phyloP scores from a whole-genome alignment of 1,140 invertebrate species.

The Vollenhovia emeryi region DNA sequence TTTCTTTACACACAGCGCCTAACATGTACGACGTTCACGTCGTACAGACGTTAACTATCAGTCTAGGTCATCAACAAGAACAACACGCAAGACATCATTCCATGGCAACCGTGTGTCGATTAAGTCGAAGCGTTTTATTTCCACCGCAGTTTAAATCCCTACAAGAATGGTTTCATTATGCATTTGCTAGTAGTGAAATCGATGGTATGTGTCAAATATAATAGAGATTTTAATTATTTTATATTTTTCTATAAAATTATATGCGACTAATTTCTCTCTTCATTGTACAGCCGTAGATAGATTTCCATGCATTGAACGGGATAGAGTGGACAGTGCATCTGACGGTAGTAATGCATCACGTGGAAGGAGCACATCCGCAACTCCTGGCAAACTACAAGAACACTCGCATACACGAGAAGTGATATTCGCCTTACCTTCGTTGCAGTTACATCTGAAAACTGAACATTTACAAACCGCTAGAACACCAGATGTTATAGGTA shows the following conservation, averaged over 20 bases:
- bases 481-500: slow-evolving; percentile 90
- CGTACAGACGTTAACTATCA: slow-evolving; percentile 95
- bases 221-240: slow-evolving; percentile 13
- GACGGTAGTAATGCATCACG: slow-evolving; percentile 80
- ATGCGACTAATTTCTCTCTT: slow-evolving; percentile 1
- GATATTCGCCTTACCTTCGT: slow-evolving; percentile 96
- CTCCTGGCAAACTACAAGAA: slow-evolving; percentile 89
- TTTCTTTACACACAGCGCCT: slow-evolving; percentile 72
- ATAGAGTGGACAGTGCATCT: slow-evolving; percentile 85
- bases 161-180: slow-evolving; percentile 98
- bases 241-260: slow-evolving; percentile 25
- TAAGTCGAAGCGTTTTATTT: slow-evolving; percentile 96
- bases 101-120: slow-evolving; percentile 96
- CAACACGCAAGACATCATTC: slow-evolving; percentile 91
- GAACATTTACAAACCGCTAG: slow-evolving; percentile 93
- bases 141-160: slow-evolving; percentile 97
- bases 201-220: slow-evolving; percentile 89
- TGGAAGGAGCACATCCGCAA: slow-evolving; percentile 82
- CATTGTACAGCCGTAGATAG: slow-evolving; percentile 91
- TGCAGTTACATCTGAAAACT: slow-evolving; percentile 97
- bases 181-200: slow-evolving; percentile 96
- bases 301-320: slow-evolving; percentile 94
- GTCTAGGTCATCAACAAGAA: slow-evolving; percentile 90
- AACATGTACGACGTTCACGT: slow-evolving; percentile 88
- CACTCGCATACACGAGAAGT: slow-evolving; percentile 96